These are phyloP conservation scores for Xestia ashworthii DNA, from an alignment of 2,888 invertebrate genomes.

Conservation along the genomic window DNA sequence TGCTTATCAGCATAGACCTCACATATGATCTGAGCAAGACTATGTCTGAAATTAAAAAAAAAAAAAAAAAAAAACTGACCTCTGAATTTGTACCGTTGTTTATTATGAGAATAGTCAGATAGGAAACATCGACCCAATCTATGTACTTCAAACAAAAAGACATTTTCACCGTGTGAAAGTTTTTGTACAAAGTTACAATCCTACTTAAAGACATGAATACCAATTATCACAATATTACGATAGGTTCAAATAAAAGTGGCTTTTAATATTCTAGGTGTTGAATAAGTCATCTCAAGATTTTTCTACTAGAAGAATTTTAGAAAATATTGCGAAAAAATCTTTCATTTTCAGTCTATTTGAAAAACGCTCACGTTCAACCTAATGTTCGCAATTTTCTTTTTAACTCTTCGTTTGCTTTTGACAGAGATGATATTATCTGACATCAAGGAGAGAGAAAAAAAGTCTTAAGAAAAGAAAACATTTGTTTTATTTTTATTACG, in stretches of 20 bases:
- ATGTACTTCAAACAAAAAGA: too few relatives aligned
- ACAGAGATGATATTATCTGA: constrained; percentile 30
- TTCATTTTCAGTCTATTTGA: constrained; percentile 44
- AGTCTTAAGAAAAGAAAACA: background rate
- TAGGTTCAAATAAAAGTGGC: background rate
- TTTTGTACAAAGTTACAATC: background rate
- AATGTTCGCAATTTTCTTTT: constrained; percentile 52
- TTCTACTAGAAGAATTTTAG: constrained; percentile 9
- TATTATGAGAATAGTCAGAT: too few relatives aligned
- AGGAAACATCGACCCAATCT: too few relatives aligned
- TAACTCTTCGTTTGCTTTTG: constrained; percentile 41
- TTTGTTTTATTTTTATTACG: background rate
- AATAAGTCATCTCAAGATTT: constrained; percentile 26
- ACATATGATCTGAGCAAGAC: too few relatives aligned
- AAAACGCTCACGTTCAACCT: constrained; percentile 47
- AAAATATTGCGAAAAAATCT: constrained; percentile 30
- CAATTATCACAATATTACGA: background rate
- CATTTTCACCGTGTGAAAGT: too few relatives aligned
- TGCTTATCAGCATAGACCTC: too few relatives aligned
- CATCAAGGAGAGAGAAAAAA: constrained; percentile 13
- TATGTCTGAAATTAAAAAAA: too few relatives aligned
- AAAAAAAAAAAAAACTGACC: too few relatives aligned
- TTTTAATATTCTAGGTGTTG: constrained; percentile 1
- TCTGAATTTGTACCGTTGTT: too few relatives aligned
- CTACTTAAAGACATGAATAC: background rate